phyloP scores from a whole-genome alignment of 2,113 vertebrate genomes.

The Jacana jacana region DNA sequence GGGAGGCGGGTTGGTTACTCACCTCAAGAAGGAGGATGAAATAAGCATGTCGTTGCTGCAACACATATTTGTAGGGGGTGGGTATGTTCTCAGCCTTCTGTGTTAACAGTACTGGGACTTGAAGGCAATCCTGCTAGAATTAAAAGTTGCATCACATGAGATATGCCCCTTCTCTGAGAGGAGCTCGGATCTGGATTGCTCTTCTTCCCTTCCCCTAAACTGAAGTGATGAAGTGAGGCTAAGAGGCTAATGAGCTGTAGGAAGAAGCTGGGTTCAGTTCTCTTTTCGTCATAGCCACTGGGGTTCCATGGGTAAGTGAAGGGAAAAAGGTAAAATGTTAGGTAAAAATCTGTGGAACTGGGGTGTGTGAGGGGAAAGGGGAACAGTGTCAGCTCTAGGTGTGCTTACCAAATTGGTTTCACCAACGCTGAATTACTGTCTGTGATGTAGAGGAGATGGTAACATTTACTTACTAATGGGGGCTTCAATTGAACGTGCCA shows the following conservation, averaged over 20 bases:
- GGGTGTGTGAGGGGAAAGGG: background rate
- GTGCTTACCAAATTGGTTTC: background rate
- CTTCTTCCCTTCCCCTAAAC: background rate
- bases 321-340: background rate
- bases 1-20: conserved; percentile 43
- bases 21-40: conserved; percentile 51
- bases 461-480: background rate
- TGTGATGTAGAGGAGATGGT: background rate
- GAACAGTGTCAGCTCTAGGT: background rate
- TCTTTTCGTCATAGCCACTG: background rate
- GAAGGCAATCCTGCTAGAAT: conserved; percentile 9
- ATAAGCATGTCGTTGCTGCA: background rate
- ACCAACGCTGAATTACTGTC: background rate
- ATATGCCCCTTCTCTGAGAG: background rate
- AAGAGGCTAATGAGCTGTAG: background rate
- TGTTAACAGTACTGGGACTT: background rate
- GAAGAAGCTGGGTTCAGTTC: background rate
- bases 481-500: accelerated
- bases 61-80: conserved; percentile 48
- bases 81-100: conserved; percentile 39
- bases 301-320: background rate
- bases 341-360: background rate
- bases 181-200: background rate
- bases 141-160: background rate
- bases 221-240: background rate